Conservation (phyloP, 2,888 invertebrate species). For the Empis stercorea region DNA sequence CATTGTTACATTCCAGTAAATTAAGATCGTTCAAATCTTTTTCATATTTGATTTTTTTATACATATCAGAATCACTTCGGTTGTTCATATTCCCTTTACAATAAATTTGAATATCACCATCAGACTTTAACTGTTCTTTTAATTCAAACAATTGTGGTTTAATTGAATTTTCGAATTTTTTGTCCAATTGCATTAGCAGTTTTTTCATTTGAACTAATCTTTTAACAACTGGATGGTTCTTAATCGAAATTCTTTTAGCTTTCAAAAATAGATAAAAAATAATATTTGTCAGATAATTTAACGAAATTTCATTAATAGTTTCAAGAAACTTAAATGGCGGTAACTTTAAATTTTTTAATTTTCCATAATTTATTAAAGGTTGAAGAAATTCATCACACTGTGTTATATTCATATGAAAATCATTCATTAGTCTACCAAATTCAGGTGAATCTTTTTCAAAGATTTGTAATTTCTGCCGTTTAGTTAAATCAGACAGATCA, state of each 20-base stretch:
- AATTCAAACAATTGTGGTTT: conserved; percentile 54
- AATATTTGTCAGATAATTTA: conserved; percentile 77
- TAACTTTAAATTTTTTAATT: conserved; percentile 48
- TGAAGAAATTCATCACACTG: conserved; percentile 52
- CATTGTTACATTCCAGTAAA: conserved; percentile 36
- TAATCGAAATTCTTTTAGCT: conserved; percentile 54
- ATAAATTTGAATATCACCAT: conserved; percentile 25
- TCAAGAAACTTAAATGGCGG: conserved; percentile 57
- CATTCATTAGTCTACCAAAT: conserved; percentile 60
- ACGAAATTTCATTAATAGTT: conserved; percentile 53
- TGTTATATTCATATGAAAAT: conserved; percentile 58
- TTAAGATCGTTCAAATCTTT: conserved; percentile 40
- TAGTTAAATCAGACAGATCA: conserved; percentile 62
- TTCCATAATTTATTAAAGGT: conserved; percentile 53
- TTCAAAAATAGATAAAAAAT: conserved; percentile 76
- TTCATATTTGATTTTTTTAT: conserved; percentile 31
- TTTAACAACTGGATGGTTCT: conserved; percentile 82
- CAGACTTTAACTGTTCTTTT: conserved; percentile 41
- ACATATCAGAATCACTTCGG: neutral
- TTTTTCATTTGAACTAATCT: conserved; percentile 69
- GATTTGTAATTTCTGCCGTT: conserved; percentile 61
- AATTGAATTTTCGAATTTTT: conserved; percentile 53
- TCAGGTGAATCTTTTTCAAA: conserved; percentile 81
- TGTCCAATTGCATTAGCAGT: conserved; percentile 59
- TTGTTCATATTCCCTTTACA: conserved; percentile 12